Percentiles rank a stretch among this genome's conserved stretches.
Evolutionary conservation across 2,797 vertebrate genomes (phyloP).

Genomic region (Hapalemur alaotrensis): DNA sequence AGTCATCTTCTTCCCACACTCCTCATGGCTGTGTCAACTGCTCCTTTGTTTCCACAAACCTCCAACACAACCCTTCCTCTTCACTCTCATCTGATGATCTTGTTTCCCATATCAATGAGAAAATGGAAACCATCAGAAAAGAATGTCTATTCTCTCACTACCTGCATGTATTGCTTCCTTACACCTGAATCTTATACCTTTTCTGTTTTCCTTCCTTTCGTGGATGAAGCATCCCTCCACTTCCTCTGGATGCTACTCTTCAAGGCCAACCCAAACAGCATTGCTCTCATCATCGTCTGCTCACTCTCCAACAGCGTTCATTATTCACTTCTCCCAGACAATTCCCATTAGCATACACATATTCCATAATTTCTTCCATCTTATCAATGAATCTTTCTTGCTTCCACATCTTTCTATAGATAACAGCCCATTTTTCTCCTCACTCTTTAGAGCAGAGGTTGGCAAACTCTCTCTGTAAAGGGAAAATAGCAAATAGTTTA

Average conservation of each 20-base stretch:
- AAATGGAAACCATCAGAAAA: neutral
- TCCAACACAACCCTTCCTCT: too few species aligned
- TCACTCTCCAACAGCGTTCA: neutral
- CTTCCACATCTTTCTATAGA: neutral
- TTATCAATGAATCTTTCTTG: neutral
- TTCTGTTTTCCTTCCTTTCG: neutral
- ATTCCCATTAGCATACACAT: neutral
- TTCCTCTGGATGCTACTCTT: too few species aligned
- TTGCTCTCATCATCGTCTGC: fast-evolving
- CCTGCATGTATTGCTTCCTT: neutral
- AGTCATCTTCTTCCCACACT: neutral
- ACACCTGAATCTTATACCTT: neutral
- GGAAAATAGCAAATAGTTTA: neutral
- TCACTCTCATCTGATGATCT: neutral
- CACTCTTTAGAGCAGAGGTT: neutral
- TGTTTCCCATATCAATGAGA: neutral
- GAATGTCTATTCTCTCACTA: too few species aligned
- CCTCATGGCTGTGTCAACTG: too few species aligned
- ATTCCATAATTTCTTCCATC: neutral
- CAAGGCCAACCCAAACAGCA: neutral
- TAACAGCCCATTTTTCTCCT: neutral
- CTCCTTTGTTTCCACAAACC: neutral
- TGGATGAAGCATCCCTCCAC: too few species aligned
- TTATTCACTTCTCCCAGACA: neutral
- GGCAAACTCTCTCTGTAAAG: neutral